Conservation (phyloP, 37 sponge, comb jelly and placozoan species). For the Aphrocallistes beatrix region DNA sequence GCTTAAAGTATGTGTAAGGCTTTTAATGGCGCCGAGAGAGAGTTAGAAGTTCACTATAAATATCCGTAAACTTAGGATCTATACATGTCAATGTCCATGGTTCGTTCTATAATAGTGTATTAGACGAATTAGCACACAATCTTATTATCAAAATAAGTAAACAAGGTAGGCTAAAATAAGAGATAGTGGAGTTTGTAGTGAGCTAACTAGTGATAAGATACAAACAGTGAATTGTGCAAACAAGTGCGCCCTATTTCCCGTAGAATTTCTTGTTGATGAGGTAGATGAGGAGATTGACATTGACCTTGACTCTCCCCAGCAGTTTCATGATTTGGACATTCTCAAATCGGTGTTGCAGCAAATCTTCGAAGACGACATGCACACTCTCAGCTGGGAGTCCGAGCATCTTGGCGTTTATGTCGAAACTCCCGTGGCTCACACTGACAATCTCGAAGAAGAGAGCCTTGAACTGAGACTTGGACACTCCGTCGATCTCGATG, state of each 20-base stretch:
- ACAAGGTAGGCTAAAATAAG: too few species aligned
- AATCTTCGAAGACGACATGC: conserved; percentile 86
- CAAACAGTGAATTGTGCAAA: too few species aligned
- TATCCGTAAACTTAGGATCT: too few species aligned
- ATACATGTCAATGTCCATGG: too few species aligned
- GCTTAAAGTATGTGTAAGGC: too few species aligned
- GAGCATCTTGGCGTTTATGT: conserved; percentile 79
- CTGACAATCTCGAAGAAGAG: conserved; percentile 84
- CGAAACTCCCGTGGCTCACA: conserved; percentile 70
- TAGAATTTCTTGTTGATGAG: conserved; percentile 98
- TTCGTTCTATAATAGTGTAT: too few species aligned
- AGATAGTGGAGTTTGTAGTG: too few species aligned
- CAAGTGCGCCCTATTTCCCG: conserved; percentile 37
- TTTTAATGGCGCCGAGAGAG: too few species aligned
- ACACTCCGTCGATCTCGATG: conserved; percentile 85
- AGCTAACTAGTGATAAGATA: too few species aligned
- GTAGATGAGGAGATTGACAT: conserved; percentile 91
- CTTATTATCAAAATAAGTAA: too few species aligned
- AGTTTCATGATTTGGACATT: conserved; percentile 93
- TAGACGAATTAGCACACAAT: too few species aligned
- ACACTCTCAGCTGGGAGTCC: conserved; percentile 85
- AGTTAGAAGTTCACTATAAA: too few species aligned
- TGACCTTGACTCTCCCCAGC: conserved; percentile 78
- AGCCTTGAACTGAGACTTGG: conserved; percentile 79
- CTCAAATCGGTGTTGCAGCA: conserved; percentile 92